Evolutionary conservation across 2,888 invertebrate genomes (phyloP), one percentile per base, ranked within the genome.

Genomic region (Scelioninae gen. 2): DNA sequence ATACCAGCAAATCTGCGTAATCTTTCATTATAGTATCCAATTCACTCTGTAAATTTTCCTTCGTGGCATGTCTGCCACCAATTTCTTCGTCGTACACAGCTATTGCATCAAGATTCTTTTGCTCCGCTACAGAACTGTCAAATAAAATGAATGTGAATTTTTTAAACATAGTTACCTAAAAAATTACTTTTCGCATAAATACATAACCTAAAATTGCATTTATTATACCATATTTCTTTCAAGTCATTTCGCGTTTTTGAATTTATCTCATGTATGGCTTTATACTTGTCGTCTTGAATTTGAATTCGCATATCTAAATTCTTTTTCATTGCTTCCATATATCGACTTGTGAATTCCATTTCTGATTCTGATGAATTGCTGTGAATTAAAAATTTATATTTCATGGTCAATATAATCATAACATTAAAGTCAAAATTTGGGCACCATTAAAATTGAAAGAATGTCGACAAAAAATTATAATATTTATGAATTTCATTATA

Each of bases 31-130:
- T 63, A 1, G 37, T 22, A 52, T 67, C 22, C 11, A 79, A 73
- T 41, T 81, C 74, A 2, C 2, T 31, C 6, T 75, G 61, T 15
- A 83, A 76, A 28, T 72, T 50, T 41, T 76, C 73, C 77, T 80
- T 80, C 15, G 74, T 61, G 18, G 72, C 52, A 60, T 81, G 60
- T 55, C 79, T 74, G 10, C 58, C 74, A 4, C 74, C 78, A 13
- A 84, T 78, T 13, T 80, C 78, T 6, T 48, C 39, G 43, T 84
- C 83, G 68, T 83, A 84, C 6, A 77, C 76, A 0, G 57, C 65
- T 5, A 81, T 25, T 13, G 76, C 70, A 6, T 48, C 39, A 2
- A 81, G 50, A 41, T 70, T 75, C 43, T 74, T 63, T 1, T 67
- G 55, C 50, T 81, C 80, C 2, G 67, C 73, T 52, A 76, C 69